These are phyloP conservation scores for Hyppa rectilinea DNA, from an alignment of 2,888 invertebrate genomes.

Conservation along the genomic window DNA sequence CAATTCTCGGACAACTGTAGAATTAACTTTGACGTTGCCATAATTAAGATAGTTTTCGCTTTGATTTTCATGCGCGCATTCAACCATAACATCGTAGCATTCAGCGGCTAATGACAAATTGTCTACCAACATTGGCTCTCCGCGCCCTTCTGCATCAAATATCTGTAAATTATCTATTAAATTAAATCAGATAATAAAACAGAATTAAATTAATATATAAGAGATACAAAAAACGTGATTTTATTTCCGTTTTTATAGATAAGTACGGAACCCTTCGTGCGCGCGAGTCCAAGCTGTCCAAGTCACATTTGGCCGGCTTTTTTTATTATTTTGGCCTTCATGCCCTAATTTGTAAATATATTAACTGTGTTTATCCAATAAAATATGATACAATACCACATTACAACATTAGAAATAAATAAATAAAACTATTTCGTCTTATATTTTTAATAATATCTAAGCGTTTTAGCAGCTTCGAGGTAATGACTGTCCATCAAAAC, in stretches of 20 bases:
- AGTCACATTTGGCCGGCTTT: no score
- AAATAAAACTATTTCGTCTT: not conserved
- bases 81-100: constrained; percentile 91
- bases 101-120: constrained; percentile 88
- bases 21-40: constrained; percentile 91
- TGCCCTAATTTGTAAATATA: not conserved
- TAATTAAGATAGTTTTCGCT: constrained; percentile 87
- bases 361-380: not conserved
- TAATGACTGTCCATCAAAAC: not conserved
- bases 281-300: no score
- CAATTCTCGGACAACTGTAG: constrained; percentile 84
- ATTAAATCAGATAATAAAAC: not conserved
- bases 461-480: not conserved
- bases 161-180: constrained; percentile 74
- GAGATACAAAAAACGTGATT: no score
- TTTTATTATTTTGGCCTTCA: no score
- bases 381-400: no score
- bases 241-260: no score
- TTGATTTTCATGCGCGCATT: constrained; percentile 87
- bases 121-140: constrained; percentile 85
- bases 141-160: constrained; percentile 84
- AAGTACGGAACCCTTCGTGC: no score
- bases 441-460: not conserved
- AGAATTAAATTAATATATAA: no score
- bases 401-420: no score